Percentiles rank a stretch among this genome's conserved stretches.
These are phyloP conservation scores for Paedocypris sp. DNA, from an alignment of 2,113 vertebrate genomes.

Conservation along the genomic window DNA sequence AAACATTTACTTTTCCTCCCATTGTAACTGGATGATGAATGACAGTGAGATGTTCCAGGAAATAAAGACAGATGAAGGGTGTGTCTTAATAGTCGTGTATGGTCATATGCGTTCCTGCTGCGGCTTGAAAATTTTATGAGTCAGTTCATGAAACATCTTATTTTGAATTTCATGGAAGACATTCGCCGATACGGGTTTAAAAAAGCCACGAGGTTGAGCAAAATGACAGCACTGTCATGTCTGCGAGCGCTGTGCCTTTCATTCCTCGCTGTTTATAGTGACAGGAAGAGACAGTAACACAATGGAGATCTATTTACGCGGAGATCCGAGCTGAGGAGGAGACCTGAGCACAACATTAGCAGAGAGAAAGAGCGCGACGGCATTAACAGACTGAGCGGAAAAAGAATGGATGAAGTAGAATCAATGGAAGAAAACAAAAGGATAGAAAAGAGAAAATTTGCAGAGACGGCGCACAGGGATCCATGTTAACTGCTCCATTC, in stretches of 20 bases:
- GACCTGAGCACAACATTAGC: slow-evolving; percentile 17
- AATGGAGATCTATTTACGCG: no score
- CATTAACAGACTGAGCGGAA: background rate
- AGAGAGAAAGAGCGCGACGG: background rate
- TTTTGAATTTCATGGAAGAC: background rate
- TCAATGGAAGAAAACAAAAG: slow-evolving; percentile 12
- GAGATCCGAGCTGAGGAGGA: slow-evolving; percentile 7
- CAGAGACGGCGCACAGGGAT: slow-evolving; percentile 6
- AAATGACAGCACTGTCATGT: background rate
- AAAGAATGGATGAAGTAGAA: background rate
- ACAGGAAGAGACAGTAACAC: background rate
- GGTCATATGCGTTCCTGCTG: no score
- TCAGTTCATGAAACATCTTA: background rate
- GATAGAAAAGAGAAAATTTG: slow-evolving; percentile 12
- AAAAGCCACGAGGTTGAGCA: background rate
- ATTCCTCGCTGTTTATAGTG: background rate
- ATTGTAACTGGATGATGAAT: no score
- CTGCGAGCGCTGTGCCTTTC: background rate
- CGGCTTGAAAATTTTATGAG: no score
- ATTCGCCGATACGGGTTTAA: background rate
- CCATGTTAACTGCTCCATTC: slow-evolving; percentile 24
- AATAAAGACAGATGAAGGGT: no score
- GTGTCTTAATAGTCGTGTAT: no score
- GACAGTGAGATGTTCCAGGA: no score
- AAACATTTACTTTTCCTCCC: no score